phyloP scores from a whole-genome alignment of 1,140 invertebrate genomes.

The Monomorium pharaonis region DNA sequence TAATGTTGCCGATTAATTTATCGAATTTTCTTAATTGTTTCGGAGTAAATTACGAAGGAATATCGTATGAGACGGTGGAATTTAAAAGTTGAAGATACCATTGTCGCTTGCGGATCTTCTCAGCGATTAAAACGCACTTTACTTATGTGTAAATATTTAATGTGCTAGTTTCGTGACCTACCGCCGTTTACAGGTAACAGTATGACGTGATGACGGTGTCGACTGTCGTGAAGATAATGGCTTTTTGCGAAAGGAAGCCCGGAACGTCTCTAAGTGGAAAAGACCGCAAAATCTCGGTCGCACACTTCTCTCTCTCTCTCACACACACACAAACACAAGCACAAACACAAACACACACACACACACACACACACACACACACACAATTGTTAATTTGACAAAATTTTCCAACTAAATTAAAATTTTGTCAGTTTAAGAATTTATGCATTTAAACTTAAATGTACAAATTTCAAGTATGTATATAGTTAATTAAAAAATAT shows the following conservation, averaged over 20 bases:
- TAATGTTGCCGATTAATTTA: not conserved
- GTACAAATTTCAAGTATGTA: too few relatives aligned
- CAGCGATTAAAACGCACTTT: constrained; percentile 20
- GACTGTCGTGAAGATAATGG: constrained; percentile 52
- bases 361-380: too few relatives aligned
- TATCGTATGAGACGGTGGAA: not conserved
- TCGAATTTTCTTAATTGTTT: not conserved
- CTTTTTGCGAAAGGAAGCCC: constrained; percentile 57
- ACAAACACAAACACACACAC: too few relatives aligned
- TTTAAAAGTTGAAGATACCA: not conserved
- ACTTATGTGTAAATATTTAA: constrained; percentile 34
- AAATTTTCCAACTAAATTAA: too few relatives aligned
- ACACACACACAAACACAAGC: too few relatives aligned
- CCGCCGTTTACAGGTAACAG: constrained; percentile 61
- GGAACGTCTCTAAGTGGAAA: constrained; percentile 13
- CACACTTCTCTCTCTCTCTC: not conserved
- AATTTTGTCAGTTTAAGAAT: too few relatives aligned
- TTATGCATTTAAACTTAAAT: too few relatives aligned
- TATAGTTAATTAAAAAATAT: too few relatives aligned
- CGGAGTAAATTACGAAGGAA: not conserved
- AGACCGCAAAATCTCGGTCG: constrained; percentile 16
- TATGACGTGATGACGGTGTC: constrained; percentile 61
- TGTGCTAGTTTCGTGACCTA: constrained; percentile 25
- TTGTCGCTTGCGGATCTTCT: constrained; percentile 9
- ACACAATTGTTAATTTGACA: too few relatives aligned